Conservation (phyloP, 2,888 invertebrate genomes). For the Habroteleia sp. region DNA sequence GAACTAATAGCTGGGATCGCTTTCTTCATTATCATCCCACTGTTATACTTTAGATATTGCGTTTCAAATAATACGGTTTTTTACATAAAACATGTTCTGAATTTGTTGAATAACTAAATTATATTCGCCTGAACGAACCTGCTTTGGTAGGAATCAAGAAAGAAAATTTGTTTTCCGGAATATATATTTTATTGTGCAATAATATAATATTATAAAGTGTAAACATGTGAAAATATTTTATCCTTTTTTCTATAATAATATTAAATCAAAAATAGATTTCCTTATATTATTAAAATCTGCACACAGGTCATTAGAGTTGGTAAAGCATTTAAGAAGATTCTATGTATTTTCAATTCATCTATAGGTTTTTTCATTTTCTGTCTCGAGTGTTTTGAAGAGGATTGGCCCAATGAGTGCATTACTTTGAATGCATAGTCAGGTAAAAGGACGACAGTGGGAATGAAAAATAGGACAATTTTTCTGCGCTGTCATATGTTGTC, state of each 20-base stretch:
- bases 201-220: too few relatives aligned
- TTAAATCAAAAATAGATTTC: too few relatives aligned
- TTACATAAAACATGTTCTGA: background rate
- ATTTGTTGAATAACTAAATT: conserved; percentile 6
- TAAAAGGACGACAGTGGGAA: conserved; percentile 27
- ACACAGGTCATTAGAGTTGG: too few relatives aligned
- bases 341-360: conserved; percentile 6
- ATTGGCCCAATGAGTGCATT: conserved; percentile 18
- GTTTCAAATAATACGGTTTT: conserved; percentile 7
- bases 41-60: conserved; percentile 9
- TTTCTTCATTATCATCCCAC: conserved; percentile 11
- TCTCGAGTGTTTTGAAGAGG: conserved; percentile 3
- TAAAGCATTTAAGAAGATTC: background rate
- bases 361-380: conserved; percentile 1
- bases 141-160: too few relatives aligned
- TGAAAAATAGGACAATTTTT: conserved; percentile 50
- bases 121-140: background rate
- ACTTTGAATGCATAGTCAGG: conserved; percentile 30
- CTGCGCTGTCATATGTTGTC: conserved; percentile 47
- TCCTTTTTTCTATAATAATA: too few relatives aligned
- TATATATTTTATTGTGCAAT: too few relatives aligned
- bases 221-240: too few relatives aligned
- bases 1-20: conserved; percentile 32
- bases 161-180: too few relatives aligned
- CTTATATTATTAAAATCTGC: too few relatives aligned